phyloP scores from a whole-genome alignment of 1,140 invertebrate species.

The Macrotrachela quadricornifera region DNA sequence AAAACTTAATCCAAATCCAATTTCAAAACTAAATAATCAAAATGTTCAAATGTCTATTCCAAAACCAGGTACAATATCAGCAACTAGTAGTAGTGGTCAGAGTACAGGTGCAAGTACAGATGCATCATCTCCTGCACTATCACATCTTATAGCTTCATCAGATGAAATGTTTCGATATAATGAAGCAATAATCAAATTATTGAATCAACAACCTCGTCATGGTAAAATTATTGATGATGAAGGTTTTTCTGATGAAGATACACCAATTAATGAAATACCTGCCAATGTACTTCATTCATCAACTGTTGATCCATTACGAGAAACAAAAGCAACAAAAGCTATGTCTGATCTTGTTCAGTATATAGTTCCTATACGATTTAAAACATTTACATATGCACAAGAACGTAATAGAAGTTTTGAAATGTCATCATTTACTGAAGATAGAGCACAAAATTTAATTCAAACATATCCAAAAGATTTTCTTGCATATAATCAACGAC shows the following conservation, averaged over 20 bases:
- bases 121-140: no score
- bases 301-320: no score
- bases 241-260: background rate
- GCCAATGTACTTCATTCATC: no score
- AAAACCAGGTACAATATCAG: no score
- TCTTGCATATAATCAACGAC: constrained; percentile 78
- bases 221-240: background rate
- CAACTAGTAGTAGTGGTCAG: no score
- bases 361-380: constrained; percentile 84
- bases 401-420: constrained; percentile 73
- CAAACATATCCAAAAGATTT: constrained; percentile 87
- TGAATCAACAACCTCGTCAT: no score
- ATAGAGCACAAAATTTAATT: constrained; percentile 69
- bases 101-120: no score
- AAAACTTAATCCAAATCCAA: constrained; percentile 79
- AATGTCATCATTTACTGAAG: constrained; percentile 94
- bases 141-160: no score
- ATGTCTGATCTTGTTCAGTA: constrained; percentile 92
- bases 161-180: no score
- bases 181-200: constrained; percentile 1
- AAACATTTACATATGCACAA: constrained; percentile 73
- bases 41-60: no score
- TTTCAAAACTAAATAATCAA: no score
- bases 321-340: constrained; percentile 79
- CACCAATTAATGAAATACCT: no score